A percentile compares a stretch with the other conserved stretches of the same genome.
phyloP scores from a whole-genome alignment of 64 coral and sea anemone species.

The Hydrozoanthus tunicans region DNA sequence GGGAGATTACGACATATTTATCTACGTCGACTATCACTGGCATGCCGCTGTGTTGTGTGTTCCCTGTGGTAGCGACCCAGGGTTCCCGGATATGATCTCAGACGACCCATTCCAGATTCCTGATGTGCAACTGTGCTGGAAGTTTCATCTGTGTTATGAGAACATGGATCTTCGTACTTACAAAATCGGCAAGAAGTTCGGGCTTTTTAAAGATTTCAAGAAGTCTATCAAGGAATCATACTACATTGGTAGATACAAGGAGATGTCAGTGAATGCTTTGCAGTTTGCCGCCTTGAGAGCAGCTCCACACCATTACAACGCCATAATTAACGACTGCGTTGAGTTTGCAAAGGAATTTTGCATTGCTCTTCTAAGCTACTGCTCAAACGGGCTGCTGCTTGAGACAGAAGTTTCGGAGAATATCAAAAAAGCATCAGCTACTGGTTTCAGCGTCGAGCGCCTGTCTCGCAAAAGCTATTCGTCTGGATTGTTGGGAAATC shows the following conservation, averaged over 20 bases:
- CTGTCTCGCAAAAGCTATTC: conserved; percentile 67
- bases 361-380: conserved; percentile 65
- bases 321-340: conserved; percentile 81
- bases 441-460: conserved; percentile 77
- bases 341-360: conserved; percentile 91
- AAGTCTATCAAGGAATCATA: conserved; percentile 55
- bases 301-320: conserved; percentile 67
- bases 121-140: conserved; percentile 46
- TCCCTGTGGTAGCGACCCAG: conserved; percentile 45
- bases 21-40: conserved; percentile 71
- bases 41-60: conserved; percentile 76
- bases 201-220: conserved; percentile 62
- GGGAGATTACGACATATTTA: conserved; percentile 75
- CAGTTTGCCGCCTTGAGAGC: conserved; percentile 78
- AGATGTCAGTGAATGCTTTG: conserved; percentile 43
- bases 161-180: conserved; percentile 57
- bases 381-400: conserved; percentile 61
- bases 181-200: conserved; percentile 68
- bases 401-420: conserved; percentile 67
- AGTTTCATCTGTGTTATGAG: conserved; percentile 76
- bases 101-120: conserved; percentile 67
- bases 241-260: conserved; percentile 76
- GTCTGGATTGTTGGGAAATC: conserved; percentile 73
- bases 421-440: conserved; percentile 77
- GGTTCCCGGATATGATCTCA: conserved; percentile 42